Base-by-base conservation (phyloP, 2,113 vertebrate genomes). In the Motacilla tschutschensis region DNA sequence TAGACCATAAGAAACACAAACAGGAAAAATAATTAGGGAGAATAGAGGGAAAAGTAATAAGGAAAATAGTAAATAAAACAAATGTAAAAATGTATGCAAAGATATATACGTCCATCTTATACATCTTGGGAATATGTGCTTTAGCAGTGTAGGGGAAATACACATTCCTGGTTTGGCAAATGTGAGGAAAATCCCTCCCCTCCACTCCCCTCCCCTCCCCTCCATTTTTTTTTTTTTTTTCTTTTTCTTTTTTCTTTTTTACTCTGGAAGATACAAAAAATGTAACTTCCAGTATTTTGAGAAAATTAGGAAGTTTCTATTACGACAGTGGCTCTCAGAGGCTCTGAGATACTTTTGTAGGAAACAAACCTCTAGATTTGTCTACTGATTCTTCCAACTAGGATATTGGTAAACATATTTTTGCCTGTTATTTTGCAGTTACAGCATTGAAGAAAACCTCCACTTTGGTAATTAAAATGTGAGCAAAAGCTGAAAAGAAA, bases 131-230 rank as follows among this genome's bases (percentile, higher is more conserved):
- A 63, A 51, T 48, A 33, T 3, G 2, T 67, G 7, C 15, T 57
- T 73, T 77, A 65, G 5, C 9, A 47, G 5, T 36, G 17, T 60
- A 25, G 31, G 8, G 1, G 3, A 54, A 31, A 8, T 73, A 17
- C 17, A 48, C 1, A 9, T 40, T 5, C 0, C 14, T 41, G 3
- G 8, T 72, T 36, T 79, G 13, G 14, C 36, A 67, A 72, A 79
- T 35, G 41, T 3, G 41, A 13, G 21, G 2, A 1, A 48, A 71
- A 82, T 64, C 8, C 12, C 6, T 6, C 4, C 6, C 18, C 14
- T 33, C 10, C 0, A 5, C 10, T 3, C 7, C 31, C 13, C 1
- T 7, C 5, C 2, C 51, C 9, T 21, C 2, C 10, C 1, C 3
- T 1, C 1, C 2, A 5, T 4, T 7, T 8, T 11, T 29, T 28